Percentiles rank a stretch among this genome's conserved stretches.
phyloP scores from a whole-genome alignment of 2,113 vertebrate species.

The Sylvia atricapilla region DNA sequence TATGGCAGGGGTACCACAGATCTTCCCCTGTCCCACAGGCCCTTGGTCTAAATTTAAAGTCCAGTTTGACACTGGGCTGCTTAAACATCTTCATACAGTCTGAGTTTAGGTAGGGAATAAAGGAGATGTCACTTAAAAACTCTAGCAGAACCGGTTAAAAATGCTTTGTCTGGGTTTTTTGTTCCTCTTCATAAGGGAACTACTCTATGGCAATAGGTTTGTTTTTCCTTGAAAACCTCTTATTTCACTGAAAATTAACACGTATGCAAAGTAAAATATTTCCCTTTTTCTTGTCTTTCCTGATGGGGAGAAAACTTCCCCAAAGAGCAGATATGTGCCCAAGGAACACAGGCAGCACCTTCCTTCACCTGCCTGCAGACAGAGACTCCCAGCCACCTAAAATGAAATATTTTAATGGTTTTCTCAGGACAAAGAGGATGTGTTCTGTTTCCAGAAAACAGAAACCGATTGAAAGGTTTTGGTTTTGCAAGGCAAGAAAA shows the following conservation, averaged over 20 bases:
- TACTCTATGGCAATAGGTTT: neutral
- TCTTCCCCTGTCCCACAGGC: neutral
- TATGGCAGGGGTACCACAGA: neutral
- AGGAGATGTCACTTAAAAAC: neutral
- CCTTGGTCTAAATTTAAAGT: neutral
- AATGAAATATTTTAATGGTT: neutral
- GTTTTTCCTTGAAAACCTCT: neutral
- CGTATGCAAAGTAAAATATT: neutral
- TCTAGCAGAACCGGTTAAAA: neutral
- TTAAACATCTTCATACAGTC: neutral
- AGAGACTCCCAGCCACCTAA: rapidly evolving
- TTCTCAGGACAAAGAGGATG: neutral
- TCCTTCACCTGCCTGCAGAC: neutral
- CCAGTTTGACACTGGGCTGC: neutral
- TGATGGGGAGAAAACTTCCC: neutral
- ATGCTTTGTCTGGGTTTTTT: neutral
- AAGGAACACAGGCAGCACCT: neutral
- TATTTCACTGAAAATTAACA: neutral
- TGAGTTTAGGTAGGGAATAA: neutral
- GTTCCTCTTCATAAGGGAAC: neutral
- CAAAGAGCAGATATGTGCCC: neutral
- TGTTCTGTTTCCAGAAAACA: neutral
- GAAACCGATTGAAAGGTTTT: neutral
- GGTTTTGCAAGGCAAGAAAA: neutral
- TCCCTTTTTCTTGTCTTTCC: neutral